Base-by-base conservation (phyloP, 2,888 invertebrate genomes). In the Pachycephus smyrnensis region DNA sequence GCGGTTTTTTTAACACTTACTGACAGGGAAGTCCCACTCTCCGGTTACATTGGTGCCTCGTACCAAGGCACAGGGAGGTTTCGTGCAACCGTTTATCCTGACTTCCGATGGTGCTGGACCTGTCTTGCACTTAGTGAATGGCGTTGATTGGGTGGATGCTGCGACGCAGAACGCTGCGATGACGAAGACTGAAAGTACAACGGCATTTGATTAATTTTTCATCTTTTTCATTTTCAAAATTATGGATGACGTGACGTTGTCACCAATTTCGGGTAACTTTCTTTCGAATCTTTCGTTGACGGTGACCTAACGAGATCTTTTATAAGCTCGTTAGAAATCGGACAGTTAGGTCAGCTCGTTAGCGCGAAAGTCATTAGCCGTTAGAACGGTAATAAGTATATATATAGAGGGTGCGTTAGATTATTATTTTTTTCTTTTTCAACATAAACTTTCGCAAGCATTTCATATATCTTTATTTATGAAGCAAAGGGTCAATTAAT, bases 141-240 rank as follows among this genome's bases (percentile, higher is more conserved):
- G 75, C 4, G 77, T 75, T 1, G 74, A 71, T 15, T 30, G n/a
- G 69, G 75, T 3, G 55, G 55, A 55, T 23, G 55, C 23, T 3
- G 80, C 82, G n/a, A 88, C 37, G 80, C 83, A 84, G 73, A 84
- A 77, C 11, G 75, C 83, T 15, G 82, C 84, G 30, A 87, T 36
- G 35, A 88, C 4, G 31, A 80, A 81, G 15, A 77, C 88, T 88
- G 75, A 55, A 76, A 55, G 55, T 0, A 23, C 23, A 55, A 55
- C 55, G 9, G 23, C 23, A 23, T 55, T 55, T 23, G 9, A 55
- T 55, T 55, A 55, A 55, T 55, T 55, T 40, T 40, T 40, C 6
- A 9, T 35, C 4, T 3, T 4, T 40, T 40, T 40, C 1, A 2
- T 55, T 55, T 55, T 55, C 1, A 9, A 9, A 1, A 6, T 23